Base-by-base conservation (phyloP, 2,113 vertebrate species). In the Petroica traversi region DNA sequence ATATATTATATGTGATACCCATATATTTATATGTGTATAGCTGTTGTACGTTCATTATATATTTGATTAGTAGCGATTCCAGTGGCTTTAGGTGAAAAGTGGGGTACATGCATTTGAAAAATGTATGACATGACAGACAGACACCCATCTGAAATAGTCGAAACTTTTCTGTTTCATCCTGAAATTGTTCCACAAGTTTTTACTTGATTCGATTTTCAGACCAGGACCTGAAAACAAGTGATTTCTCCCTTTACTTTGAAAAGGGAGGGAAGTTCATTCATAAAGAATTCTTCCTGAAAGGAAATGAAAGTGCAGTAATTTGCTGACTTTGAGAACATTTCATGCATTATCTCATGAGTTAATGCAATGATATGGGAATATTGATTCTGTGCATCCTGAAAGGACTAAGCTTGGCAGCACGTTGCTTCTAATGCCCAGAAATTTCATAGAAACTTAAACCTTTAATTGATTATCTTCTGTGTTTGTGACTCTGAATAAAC, bases 391-490 rank as follows among this genome's bases (percentile, higher is more conserved):
- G 81, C 69, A 77, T 82, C 51, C 85, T 96, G 78, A 88, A 97
- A 76, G 66, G 81, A 77, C 72, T 87, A 19, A 66, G 40, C 88
- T 95, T 95, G 86, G 48, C 51, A 91, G 22, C 58, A 68, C 55
- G 43, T 23, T 87, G 40, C 62, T 96, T 84, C 81, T 92, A 94
- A 92, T 91, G 69, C 61, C 24, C 66, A n/a, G 8, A 88, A 85
- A 85, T 97, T 95, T 93, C 78, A 74, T 74, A 49, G 19, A 92
- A 97, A 92, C 14, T 3, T 95, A 95, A 96, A 94, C 25, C 63
- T 94, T 94, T 81, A 45, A 76, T 94, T 95, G 81, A 92, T 95
- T 92, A 51, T 26, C 89, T 97, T 95, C 89, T 3, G 3, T 75
- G 48, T 89, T 46, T 93, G 74, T 85, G 73, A 74, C 63, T 92